phyloP scores from a whole-genome alignment of 2,888 invertebrate genomes.

The Cephus rjabovi region DNA sequence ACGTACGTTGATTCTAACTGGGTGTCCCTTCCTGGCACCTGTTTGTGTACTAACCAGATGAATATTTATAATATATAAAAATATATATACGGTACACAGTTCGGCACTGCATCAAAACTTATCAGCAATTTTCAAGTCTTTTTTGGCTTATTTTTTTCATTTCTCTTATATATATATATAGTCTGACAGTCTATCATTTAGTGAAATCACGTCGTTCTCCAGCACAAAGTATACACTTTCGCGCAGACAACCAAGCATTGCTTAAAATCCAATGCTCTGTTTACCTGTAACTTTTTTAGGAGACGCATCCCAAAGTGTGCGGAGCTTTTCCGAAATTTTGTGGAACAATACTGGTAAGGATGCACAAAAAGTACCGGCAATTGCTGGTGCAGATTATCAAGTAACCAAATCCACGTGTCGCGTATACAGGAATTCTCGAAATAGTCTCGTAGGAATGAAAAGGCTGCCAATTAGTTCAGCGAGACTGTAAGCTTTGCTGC shows the following conservation, averaged over 20 bases:
- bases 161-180: no score
- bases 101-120: not conserved
- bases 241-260: no score
- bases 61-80: slow-evolving; percentile 10
- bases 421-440: not conserved
- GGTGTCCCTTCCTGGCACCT: not conserved
- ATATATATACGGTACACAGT: not conserved
- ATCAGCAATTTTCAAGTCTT: not conserved
- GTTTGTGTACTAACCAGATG: slow-evolving; percentile 4
- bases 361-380: not conserved
- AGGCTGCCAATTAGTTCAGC: not conserved
- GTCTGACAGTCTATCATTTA: no score
- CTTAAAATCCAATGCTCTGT: not conserved
- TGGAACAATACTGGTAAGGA: not conserved
- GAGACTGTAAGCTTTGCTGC: not conserved
- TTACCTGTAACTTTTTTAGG: not conserved
- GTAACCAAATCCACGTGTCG: not conserved
- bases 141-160: no score
- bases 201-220: no score
- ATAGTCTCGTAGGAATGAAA: not conserved
- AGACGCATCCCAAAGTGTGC: not conserved
- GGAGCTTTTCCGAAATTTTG: not conserved
- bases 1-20: slow-evolving; percentile 12
- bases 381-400: not conserved
- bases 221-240: no score